These are phyloP conservation scores for Elysia chlorotica DNA, from an alignment of 1,140 invertebrate species.

Conservation along the genomic window DNA sequence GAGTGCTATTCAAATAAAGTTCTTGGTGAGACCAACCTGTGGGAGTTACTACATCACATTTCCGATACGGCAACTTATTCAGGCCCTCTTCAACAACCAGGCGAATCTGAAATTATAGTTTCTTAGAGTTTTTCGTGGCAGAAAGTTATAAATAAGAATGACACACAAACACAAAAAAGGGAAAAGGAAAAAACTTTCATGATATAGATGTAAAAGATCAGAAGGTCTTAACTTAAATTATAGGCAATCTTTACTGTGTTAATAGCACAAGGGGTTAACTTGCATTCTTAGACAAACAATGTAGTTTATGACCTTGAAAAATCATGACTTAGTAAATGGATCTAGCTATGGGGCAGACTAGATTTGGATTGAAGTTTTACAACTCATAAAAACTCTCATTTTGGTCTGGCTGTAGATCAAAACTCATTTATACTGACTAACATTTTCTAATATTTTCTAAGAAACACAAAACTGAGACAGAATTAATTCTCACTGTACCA, in stretches of 20 bases:
- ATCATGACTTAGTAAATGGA: no score
- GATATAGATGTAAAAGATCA: not conserved
- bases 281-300: no score
- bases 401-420: no score
- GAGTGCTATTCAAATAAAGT: not conserved
- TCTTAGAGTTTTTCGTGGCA: no score
- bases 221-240: not conserved
- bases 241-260: not conserved
- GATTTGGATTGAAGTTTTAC: no score
- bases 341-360: no score
- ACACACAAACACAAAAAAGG: not conserved
- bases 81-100: constrained; percentile 98
- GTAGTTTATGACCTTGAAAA: no score
- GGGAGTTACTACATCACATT: constrained; percentile 88
- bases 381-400: no score
- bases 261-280: not conserved
- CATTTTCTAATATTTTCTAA: no score
- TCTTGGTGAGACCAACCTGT: constrained; percentile 69
- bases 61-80: constrained; percentile 93
- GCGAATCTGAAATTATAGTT: constrained; percentile 71
- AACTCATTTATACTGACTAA: no score
- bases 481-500: no score
- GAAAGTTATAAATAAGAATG: not conserved
- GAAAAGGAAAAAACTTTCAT: not conserved
- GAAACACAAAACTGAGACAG: no score